These are phyloP conservation scores for Formica aserva DNA, from an alignment of 2,888 invertebrate genomes.

Conservation along the genomic window DNA sequence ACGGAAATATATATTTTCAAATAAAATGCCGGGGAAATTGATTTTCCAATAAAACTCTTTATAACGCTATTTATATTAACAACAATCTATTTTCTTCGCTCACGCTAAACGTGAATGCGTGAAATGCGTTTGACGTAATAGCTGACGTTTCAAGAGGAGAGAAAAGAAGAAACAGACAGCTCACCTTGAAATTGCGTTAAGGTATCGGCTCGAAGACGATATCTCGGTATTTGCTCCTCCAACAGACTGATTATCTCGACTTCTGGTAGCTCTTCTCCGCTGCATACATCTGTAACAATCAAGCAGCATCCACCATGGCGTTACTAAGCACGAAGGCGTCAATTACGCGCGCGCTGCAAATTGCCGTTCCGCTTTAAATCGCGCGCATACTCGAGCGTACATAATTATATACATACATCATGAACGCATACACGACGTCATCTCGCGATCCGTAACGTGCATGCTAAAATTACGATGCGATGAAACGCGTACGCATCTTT, in stretches of 20 bases:
- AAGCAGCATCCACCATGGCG: slow-evolving; percentile 45
- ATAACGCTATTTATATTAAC: not conserved
- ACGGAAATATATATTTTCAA: not conserved
- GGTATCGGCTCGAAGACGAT: slow-evolving; percentile 97
- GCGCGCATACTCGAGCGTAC: slow-evolving; percentile 29
- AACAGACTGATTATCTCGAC: slow-evolving; percentile 98
- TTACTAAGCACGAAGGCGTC: slow-evolving; percentile 36
- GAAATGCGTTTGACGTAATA: not conserved
- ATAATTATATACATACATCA: slow-evolving; percentile 18
- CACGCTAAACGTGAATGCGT: not conserved
- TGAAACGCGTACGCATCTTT: slow-evolving; percentile 7
- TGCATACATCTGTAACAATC: slow-evolving; percentile 93
- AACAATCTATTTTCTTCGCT: not conserved
- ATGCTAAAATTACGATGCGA: slow-evolving; percentile 7
- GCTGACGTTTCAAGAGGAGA: not conserved
- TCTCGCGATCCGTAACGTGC: not conserved
- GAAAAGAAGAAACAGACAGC: slow-evolving; percentile 66
- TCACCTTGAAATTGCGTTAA: slow-evolving; percentile 96
- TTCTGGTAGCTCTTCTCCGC: slow-evolving; percentile 96
- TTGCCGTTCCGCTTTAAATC: slow-evolving; percentile 32
- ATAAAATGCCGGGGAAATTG: not conserved
- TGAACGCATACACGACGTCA: not conserved
- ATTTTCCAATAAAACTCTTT: not conserved
- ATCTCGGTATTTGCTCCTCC: slow-evolving; percentile 97
- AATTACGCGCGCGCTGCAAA: slow-evolving; percentile 41